Conservation (phyloP, 2,113 vertebrate species). For the Gallinago undulata region DNA sequence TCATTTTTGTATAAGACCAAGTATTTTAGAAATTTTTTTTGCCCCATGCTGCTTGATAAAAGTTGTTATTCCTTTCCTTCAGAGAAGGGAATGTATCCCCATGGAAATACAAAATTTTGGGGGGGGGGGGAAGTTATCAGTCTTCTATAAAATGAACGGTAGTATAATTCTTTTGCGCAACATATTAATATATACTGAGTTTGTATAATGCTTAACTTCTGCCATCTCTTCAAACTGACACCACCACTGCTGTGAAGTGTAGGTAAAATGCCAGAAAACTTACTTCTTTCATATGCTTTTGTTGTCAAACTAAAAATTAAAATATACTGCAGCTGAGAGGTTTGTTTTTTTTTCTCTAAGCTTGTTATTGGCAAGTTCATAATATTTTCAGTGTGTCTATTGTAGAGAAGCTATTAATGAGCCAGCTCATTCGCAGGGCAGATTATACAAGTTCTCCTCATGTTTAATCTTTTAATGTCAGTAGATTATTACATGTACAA, state of each 20-base stretch:
- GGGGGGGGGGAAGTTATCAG: neutral
- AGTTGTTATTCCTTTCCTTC: neutral
- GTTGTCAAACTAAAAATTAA: neutral
- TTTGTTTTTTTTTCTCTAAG: neutral
- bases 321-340: neutral
- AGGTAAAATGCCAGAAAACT: neutral
- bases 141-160: neutral
- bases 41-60: neutral
- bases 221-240: neutral
- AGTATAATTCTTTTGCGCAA: slow-evolving; percentile 14
- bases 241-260: neutral
- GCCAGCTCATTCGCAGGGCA: neutral
- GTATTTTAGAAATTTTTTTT: neutral
- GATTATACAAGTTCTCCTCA: neutral
- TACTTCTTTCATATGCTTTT: neutral
- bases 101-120: neutral
- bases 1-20: neutral
- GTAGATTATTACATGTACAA: neutral
- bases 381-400: neutral
- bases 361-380: neutral
- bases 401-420: neutral
- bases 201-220: neutral
- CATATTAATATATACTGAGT: neutral
- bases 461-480: neutral
- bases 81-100: neutral